Base-by-base conservation (phyloP, 92 coral and sea anemone species). In the Bergia sp. region DNA sequence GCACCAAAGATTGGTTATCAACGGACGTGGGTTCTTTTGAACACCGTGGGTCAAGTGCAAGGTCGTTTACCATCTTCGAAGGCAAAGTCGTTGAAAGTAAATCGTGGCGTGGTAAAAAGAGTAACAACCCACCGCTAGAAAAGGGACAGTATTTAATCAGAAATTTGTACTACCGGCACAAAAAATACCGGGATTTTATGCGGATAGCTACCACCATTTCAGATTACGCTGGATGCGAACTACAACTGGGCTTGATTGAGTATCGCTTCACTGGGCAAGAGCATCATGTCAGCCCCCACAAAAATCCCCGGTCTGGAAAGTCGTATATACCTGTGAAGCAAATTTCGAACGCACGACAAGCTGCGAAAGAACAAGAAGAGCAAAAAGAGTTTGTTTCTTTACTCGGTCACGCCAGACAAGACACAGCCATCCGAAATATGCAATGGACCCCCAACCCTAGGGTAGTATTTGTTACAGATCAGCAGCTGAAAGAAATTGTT, bases 221-320 rank as follows among this genome's bases (percentile, higher is more conserved):
- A 67, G 93, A 90, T 73, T 76, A 55, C 85, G 82, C 80, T 61
- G 88, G 88, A 4, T 11, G 61, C 7, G 92, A 90, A 64, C 71
- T 92, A 1, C 92, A 83, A 66, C 65, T 88, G n/a, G 94, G 89
- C 43, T 79, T 90, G 58, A 18, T 92, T 0, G 88, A 93, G 86
- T 90, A 91, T 67, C 74, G 89, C 86, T 90, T 87, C 64, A 61
- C 79, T 0, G 89, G 90, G 13, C 18, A 76, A 20, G 96, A 91
- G 76, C 96, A 93, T 80, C 91, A 82, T 58, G 89, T 93, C 39
- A 93, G 91, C 86, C 93, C 94, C 1, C 93, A 91, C 90, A 93
- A 93, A 66, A 78, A 93, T 84, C 91, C 90, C 10, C 85, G 90
- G 57, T 82, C 91, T 1, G 90, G 93, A 41, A 93, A 88, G 75